A percentile compares a stretch with the other conserved stretches of the same genome.
These are phyloP conservation scores for Zygothrica quintamaculata DNA, from an alignment of 2,888 invertebrate species.

Conservation along the genomic window DNA sequence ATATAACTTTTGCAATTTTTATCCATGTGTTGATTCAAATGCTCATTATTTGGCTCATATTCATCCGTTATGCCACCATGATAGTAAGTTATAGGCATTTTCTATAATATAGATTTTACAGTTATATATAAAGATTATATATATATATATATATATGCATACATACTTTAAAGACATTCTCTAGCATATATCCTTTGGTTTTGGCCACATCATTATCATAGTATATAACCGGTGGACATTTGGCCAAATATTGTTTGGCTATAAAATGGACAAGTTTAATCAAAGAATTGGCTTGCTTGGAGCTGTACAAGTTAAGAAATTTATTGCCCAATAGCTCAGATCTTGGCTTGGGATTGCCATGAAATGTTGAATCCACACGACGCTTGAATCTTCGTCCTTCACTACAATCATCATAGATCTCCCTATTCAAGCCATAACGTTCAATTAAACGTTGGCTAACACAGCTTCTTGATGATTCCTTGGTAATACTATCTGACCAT, in stretches of 20 bases:
- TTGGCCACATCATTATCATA: constrained; percentile 87
- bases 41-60: constrained; percentile 84
- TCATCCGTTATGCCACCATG: constrained; percentile 87
- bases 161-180: constrained; percentile 86
- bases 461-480: constrained; percentile 20
- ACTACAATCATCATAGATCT: constrained; percentile 44
- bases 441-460: constrained; percentile 50
- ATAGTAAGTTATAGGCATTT: constrained; percentile 86
- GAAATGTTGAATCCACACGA: constrained; percentile 86
- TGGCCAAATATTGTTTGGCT: constrained; percentile 86
- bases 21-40: constrained; percentile 79
- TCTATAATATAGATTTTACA: too few species aligned
- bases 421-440: constrained; percentile 46
- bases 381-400: constrained; percentile 70
- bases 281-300: constrained; percentile 87
- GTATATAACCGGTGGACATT: constrained; percentile 88
- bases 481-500: too few species aligned
- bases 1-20: constrained; percentile 88
- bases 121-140: too few species aligned
- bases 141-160: too few species aligned
- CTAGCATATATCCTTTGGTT: constrained; percentile 86
- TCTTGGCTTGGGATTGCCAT: constrained; percentile 87
- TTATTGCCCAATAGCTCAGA: constrained; percentile 86
- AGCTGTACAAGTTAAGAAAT: constrained; percentile 83
- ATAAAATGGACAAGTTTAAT: constrained; percentile 87